Base-by-base conservation (phyloP, 2,888 invertebrate genomes). In the Blera fallax region DNA sequence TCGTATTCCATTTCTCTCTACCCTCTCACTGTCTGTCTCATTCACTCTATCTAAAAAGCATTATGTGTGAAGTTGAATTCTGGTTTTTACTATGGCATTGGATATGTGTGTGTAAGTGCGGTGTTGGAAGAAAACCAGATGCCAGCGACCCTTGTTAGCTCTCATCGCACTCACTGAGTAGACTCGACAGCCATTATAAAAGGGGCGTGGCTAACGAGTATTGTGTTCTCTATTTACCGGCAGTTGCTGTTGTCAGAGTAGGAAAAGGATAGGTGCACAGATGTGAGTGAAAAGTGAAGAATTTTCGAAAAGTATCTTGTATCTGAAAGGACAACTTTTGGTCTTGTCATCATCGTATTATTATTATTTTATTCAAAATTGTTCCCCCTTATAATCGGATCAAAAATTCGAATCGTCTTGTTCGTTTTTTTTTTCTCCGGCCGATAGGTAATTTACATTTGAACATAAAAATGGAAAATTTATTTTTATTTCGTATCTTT, bases 381-480 rank as follows among this genome's bases (percentile, higher is more conserved):
- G 24, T 37, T 65, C 16, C 40, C 64, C 70, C 27, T 27, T 67
- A 54, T 65, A 72, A 81, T 81, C 81, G 80, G 85, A 85, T 85
- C 76, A 72, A 14, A 58, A 80, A 40, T 48, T 58, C 60, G 7
- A 18, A 37, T 54, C 64, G 54, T 10, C 50, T 18, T 73, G 21
- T 7, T 24, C 5, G 60, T 52, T 0, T 48, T 40, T 62, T 52
- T 24, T 34, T 16, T 24, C 27, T 16, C 16, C 27, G 40, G 14
- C 21, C 37, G n/a, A 40, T 24, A 37, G 45, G 32, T 69, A 81
- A 85, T 81, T 85, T 85, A 85, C 80, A 85, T 85, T 56, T 65
- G 60, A 56, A 72, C 85, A 85, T 85, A 77, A 85, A 84, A 85
- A 77, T 85, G 81, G 72, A 40, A 85, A 85, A 85, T 85, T 85